Percentiles rank a stretch among this genome's conserved stretches.
phyloP scores from a whole-genome alignment of 2,888 invertebrate species.

The Cerastoderma edule region DNA sequence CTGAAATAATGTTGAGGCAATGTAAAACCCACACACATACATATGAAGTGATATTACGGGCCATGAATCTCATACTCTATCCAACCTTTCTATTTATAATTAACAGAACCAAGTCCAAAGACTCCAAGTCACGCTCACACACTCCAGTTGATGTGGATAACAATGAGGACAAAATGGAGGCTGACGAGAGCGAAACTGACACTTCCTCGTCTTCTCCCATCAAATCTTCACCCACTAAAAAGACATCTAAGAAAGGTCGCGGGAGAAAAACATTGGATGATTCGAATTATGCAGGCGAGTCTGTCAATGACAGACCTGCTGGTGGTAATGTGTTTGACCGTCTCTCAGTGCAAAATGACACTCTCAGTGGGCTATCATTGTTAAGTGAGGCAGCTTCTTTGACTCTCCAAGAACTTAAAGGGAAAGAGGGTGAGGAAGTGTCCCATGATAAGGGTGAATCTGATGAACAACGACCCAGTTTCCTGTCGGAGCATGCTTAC shows the following conservation, averaged over 20 bases:
- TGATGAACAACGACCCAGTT: slow-evolving; percentile 63
- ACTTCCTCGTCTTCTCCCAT: slow-evolving; percentile 28
- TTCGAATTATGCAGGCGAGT: background rate
- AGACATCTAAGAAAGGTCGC: slow-evolving; percentile 19
- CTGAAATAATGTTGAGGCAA: too few relatives aligned
- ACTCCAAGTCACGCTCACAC: slow-evolving; percentile 19
- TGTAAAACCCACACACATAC: too few relatives aligned
- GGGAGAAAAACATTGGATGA: slow-evolving; percentile 18
- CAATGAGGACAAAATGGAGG: slow-evolving; percentile 42
- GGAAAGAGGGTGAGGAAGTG: slow-evolving; percentile 42
- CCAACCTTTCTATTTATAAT: too few relatives aligned
- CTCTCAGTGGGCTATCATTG: slow-evolving; percentile 55
- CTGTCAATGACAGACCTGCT: slow-evolving; percentile 4
- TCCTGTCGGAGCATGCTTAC: slow-evolving; percentile 81
- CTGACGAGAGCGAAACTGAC: slow-evolving; percentile 29
- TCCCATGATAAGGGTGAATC: slow-evolving; percentile 44
- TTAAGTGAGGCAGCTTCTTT: slow-evolving; percentile 59
- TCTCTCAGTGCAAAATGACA: slow-evolving; percentile 29
- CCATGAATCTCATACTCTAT: too few relatives aligned
- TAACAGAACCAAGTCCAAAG: too few relatives aligned
- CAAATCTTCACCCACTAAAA: slow-evolving; percentile 36
- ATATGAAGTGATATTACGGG: too few relatives aligned
- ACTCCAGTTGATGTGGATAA: slow-evolving; percentile 45
- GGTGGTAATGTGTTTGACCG: slow-evolving; percentile 54
- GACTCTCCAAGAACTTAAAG: slow-evolving; percentile 46